These are phyloP conservation scores for Ormyrus pomaceus DNA, from an alignment of 2,888 invertebrate species.

Conservation along the genomic window DNA sequence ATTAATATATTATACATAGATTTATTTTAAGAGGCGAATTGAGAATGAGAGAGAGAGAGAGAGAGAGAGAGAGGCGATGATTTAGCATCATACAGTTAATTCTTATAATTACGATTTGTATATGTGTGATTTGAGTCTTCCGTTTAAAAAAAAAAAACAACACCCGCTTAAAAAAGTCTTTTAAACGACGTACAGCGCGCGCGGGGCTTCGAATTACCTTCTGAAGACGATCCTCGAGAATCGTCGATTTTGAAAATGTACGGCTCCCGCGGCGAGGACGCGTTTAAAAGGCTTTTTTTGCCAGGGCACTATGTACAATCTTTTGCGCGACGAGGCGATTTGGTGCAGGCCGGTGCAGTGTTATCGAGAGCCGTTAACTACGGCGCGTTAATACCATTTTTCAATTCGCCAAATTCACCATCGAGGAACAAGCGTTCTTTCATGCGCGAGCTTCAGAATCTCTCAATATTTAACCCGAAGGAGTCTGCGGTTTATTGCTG, in stretches of 20 bases:
- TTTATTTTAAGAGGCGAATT: slow-evolving; percentile 34
- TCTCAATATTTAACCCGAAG: slow-evolving; percentile 28
- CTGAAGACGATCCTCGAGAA: not conserved
- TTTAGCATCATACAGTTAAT: slow-evolving; percentile 25
- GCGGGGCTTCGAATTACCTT: not conserved
- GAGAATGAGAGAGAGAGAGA: not conserved
- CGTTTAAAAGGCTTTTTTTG: slow-evolving; percentile 46
- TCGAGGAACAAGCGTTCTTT: slow-evolving; percentile 13
- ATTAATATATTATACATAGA: slow-evolving; percentile 6
- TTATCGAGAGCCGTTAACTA: slow-evolving; percentile 25
- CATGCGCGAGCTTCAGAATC: slow-evolving; percentile 24
- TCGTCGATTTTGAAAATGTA: not conserved
- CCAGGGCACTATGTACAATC: slow-evolving; percentile 54
- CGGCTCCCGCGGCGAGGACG: not conserved
- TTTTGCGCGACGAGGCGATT: slow-evolving; percentile 38
- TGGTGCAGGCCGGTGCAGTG: slow-evolving; percentile 23
- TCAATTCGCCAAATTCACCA: slow-evolving; percentile 30
- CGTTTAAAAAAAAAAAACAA: slow-evolving; percentile 29
- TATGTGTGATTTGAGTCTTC: slow-evolving; percentile 56
- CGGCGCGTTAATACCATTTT: slow-evolving; percentile 18
- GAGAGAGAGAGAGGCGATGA: not conserved
- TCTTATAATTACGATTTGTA: slow-evolving; percentile 31
- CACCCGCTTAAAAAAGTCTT: slow-evolving; percentile 43
- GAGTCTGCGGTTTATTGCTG: not conserved
- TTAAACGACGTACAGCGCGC: slow-evolving; percentile 23